Evolutionary conservation across 2,113 vertebrate genomes (phyloP).

Genomic region (Amia ocellicauda): DNA sequence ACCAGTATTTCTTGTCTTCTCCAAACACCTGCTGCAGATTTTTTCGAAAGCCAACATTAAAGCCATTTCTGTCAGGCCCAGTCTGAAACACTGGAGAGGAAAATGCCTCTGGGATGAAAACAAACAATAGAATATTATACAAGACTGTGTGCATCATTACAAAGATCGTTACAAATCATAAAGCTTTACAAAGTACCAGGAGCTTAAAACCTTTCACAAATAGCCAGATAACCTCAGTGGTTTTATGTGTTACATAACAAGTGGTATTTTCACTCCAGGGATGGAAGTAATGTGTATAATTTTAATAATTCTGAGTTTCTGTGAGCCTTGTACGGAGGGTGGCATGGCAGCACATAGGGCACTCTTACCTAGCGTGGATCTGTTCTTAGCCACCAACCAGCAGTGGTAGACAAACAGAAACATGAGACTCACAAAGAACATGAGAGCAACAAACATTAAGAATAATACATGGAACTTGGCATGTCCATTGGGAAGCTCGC

Average conservation of each 20-base stretch:
- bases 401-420: slow-evolving; percentile 96
- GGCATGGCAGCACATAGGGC: slow-evolving; percentile 29
- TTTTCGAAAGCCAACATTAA: slow-evolving; percentile 80
- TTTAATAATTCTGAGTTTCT: too few relatives aligned
- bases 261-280: too few relatives aligned
- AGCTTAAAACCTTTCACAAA: too few relatives aligned
- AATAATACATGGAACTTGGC: slow-evolving; percentile 96
- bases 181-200: too few relatives aligned
- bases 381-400: slow-evolving; percentile 91
- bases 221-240: too few relatives aligned
- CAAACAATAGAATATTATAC: slow-evolving; percentile 8
- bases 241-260: too few relatives aligned
- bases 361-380: slow-evolving; percentile 92
- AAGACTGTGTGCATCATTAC: too few relatives aligned
- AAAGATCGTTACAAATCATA: too few relatives aligned
- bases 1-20: slow-evolving; percentile 83
- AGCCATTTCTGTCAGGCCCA: slow-evolving; percentile 91
- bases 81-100: slow-evolving; percentile 83
- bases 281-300: too few relatives aligned
- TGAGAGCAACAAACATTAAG: slow-evolving; percentile 93
- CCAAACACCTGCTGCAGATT: slow-evolving; percentile 95
- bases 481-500: slow-evolving; percentile 75
- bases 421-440: slow-evolving; percentile 96
- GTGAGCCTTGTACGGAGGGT: too few relatives aligned
- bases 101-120: slow-evolving; percentile 80